A percentile compares a stretch with the other conserved stretches of the same genome.
phyloP scores from a whole-genome alignment of 2,888 invertebrate species.

The Scotopteryx bipunctaria region DNA sequence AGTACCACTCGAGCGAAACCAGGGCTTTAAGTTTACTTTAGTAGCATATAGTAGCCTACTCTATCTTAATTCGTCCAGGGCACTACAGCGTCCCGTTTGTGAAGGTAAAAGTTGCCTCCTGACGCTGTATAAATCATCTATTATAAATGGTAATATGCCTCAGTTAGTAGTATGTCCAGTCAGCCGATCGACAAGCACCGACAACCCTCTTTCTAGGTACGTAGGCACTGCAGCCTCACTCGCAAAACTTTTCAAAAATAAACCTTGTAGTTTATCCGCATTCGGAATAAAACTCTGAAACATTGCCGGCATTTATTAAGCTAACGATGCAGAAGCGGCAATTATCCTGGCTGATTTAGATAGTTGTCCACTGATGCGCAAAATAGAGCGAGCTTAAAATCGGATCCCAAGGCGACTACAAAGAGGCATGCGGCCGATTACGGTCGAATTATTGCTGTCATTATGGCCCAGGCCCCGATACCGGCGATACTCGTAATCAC shows the following conservation, averaged over 20 bases:
- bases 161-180: too few species aligned
- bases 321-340: conserved; percentile 58
- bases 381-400: conserved; percentile 76
- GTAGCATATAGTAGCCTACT: too few species aligned
- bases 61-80: too few species aligned
- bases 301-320: conserved; percentile 48
- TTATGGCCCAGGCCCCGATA: conserved; percentile 58
- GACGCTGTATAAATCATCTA: too few species aligned
- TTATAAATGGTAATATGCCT: too few species aligned
- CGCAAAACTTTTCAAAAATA: conserved; percentile 38
- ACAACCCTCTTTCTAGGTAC: not conserved
- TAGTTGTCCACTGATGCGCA: conserved; percentile 74
- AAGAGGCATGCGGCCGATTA: conserved; percentile 70
- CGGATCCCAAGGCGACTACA: conserved; percentile 77
- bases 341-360: conserved; percentile 73
- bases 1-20: too few species aligned
- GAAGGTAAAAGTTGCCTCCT: too few species aligned
- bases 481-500: conserved; percentile 62
- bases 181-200: too few species aligned
- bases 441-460: conserved; percentile 78
- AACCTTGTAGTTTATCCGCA: conserved; percentile 38
- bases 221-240: not conserved
- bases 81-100: too few species aligned
- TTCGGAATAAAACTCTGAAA: conserved; percentile 32
- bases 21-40: too few species aligned